Conservation (phyloP, 35 echinoderm and acorn worm genomes). For the Heliocidaris tuberculata region DNA sequence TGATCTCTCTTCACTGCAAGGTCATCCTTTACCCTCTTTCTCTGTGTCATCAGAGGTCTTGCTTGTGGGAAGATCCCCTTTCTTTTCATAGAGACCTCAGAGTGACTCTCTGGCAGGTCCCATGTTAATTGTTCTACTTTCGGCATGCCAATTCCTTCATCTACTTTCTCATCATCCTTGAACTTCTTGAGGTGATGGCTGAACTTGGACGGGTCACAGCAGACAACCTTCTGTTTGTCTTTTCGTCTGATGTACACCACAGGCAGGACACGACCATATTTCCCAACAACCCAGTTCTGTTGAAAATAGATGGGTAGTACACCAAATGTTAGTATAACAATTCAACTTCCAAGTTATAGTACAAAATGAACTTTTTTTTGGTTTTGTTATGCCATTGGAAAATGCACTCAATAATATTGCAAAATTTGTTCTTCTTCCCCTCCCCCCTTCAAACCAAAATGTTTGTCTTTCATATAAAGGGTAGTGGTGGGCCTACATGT, state of each 20-base stretch:
- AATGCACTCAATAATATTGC: no score
- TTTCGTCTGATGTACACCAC: constrained; percentile 80
- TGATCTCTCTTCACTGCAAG: neutral
- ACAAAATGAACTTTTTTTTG: no score
- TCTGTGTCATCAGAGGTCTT: neutral
- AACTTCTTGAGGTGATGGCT: constrained; percentile 71
- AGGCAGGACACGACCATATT: constrained; percentile 86
- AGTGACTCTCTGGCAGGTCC: constrained; percentile 41
- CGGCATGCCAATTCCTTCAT: neutral
- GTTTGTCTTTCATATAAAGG: no score
- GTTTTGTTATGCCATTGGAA: no score
- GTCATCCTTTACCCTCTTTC: constrained; percentile 7
- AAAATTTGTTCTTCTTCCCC: no score
- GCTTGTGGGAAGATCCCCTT: constrained; percentile 49
- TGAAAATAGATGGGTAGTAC: neutral
- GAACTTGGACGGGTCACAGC: constrained; percentile 82
- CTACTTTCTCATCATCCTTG: constrained; percentile 51
- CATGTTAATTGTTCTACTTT: constrained; percentile 44
- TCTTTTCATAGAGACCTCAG: constrained; percentile 49
- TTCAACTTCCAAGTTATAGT: neutral
- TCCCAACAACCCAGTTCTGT: constrained; percentile 94
- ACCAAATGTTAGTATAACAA: neutral
- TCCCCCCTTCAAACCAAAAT: no score
- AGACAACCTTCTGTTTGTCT: constrained; percentile 76
- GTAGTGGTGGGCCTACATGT: no score